phyloP scores from a whole-genome alignment of 2,888 invertebrate species.

The Coecobrya sp. region DNA sequence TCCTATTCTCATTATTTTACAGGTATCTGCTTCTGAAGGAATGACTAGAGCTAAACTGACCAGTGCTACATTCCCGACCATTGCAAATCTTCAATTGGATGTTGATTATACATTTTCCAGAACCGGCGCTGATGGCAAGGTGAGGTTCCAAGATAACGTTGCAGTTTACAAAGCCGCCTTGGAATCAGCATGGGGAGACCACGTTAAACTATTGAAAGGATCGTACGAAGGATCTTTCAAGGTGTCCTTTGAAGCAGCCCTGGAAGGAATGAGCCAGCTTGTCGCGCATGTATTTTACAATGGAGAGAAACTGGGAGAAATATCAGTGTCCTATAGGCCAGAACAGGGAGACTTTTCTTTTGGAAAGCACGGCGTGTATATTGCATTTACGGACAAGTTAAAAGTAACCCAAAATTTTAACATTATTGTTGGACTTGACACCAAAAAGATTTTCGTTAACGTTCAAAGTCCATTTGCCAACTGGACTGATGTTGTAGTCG shows the following conservation, averaged over 20 bases:
- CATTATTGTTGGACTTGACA: conserved; percentile 79
- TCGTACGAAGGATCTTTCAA: conserved; percentile 56
- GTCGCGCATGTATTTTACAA: conserved; percentile 44
- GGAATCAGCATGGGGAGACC: conserved; percentile 67
- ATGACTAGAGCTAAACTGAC: conserved; percentile 52
- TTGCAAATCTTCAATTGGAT: conserved; percentile 61
- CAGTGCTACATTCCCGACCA: conserved; percentile 64
- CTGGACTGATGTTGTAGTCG: conserved; percentile 78
- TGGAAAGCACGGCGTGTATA: conserved; percentile 82
- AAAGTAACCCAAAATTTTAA: conserved; percentile 62
- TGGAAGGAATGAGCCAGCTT: conserved; percentile 62
- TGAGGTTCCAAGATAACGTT: conserved; percentile 60
- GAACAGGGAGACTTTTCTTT: conserved; percentile 78
- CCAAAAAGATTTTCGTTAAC: conserved; percentile 77
- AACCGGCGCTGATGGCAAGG: not conserved
- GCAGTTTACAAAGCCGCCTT: not conserved
- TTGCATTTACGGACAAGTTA: conserved; percentile 57
- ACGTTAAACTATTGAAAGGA: conserved; percentile 55
- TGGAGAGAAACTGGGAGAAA: conserved; percentile 62
- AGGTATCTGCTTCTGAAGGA: conserved; percentile 45
- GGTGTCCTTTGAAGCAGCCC: conserved; percentile 42
- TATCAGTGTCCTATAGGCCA: conserved; percentile 71
- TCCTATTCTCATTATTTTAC: too few relatives aligned
- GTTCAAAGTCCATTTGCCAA: conserved; percentile 82
- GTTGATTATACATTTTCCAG: conserved; percentile 51